Evolutionary conservation across 2,888 invertebrate species (phyloP), one percentile per base, ranked within the genome.

Genomic region (Mesorhabditis spiculigera): DNA sequence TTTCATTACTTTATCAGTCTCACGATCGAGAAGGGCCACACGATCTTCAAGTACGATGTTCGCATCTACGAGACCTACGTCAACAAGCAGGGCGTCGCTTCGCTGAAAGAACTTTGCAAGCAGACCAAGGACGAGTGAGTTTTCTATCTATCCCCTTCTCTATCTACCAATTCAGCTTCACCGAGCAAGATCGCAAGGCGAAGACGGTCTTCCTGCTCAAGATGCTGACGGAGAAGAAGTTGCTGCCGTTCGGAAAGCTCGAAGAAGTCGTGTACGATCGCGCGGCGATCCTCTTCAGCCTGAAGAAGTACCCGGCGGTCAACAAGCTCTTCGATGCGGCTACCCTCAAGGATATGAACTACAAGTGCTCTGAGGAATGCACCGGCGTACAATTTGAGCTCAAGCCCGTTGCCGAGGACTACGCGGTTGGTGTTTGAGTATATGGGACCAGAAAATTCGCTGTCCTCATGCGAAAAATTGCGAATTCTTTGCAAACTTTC

Each of bases 111-210:
- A 61, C 58, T 71, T 13, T 50, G 65, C 8, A 71, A 71, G 45
- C 63, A 68, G 42, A 71, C 71, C 28, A 62, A 63, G 43, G 71
- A 71, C 28, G 71, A 71, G 71, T 68, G 16, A 66, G 66, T 69
- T 43, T 5, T 65, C 4, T 6, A 6, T 43, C 3, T 28, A 28
- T 61, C 63, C 28, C 67, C 13, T 65, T 67, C 16, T 44, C 50
- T 5, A 16, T 58, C 10, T 63, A 66, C 5, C 13, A 10, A 45
- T 69, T 16, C 50, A 70, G 70, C 45, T 70, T 28, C 63, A 16
- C 45, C n/a, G 70, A 70, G 43, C 70, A 70, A 63, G 63, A 63
- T 4, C 61, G 70, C 6, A 70, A 70, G 44, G 10, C 28, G 8
- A 28, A 6, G 4, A 67, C 70, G 8, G 67, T 67, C 5, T 16